Conservation (phyloP, 2,113 vertebrate species). For the Ploceus nigricollis region DNA sequence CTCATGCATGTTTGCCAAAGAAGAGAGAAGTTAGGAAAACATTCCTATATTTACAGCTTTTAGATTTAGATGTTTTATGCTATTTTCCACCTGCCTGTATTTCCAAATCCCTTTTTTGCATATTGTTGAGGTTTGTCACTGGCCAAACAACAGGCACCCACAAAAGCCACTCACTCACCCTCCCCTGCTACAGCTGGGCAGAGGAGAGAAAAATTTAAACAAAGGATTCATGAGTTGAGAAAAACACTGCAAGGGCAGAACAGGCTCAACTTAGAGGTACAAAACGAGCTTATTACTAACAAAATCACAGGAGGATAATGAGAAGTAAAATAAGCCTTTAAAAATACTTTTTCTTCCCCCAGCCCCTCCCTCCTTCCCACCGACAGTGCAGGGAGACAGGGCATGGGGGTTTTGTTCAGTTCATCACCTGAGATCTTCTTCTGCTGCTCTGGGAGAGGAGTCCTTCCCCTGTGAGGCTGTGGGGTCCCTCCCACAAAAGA, state of each 20-base stretch:
- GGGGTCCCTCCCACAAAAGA: not conserved
- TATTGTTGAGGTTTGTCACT: not conserved
- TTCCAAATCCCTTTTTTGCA: not conserved
- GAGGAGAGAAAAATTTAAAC: not conserved
- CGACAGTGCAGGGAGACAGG: fast-evolving
- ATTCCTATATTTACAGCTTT: not conserved
- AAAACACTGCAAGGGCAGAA: not conserved
- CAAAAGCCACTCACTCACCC: not conserved
- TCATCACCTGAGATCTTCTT: not conserved
- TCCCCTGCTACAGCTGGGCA: not conserved
- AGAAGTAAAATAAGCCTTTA: not conserved
- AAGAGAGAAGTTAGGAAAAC: not conserved
- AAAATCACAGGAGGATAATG: not conserved
- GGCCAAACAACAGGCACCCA: not conserved
- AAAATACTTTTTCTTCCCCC: not conserved
- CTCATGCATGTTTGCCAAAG: not conserved
- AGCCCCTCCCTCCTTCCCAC: not conserved
- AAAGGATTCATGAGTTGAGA: not conserved
- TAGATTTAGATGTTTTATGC: not conserved
- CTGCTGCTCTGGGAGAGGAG: not conserved
- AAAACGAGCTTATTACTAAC: not conserved
- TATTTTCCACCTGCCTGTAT: not conserved
- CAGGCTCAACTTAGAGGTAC: not conserved
- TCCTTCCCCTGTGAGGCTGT: not conserved
- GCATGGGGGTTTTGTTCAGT: not conserved